Percentiles rank a stretch among this genome's conserved stretches.
These are phyloP conservation scores for Taxidea taxus DNA, from an alignment of 2,113 vertebrate species.

Conservation along the genomic window DNA sequence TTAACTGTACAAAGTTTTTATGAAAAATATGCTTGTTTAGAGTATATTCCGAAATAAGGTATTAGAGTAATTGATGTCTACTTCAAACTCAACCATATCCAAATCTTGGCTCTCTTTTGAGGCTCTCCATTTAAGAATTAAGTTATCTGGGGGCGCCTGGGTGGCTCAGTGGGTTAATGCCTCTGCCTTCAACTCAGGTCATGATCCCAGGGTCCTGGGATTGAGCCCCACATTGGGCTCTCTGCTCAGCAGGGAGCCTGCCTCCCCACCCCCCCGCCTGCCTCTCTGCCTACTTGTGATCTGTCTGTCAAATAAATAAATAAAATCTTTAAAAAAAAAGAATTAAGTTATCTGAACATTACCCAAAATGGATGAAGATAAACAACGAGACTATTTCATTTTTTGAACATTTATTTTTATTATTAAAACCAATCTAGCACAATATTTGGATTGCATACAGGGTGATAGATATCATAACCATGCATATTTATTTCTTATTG, in stretches of 20 bases:
- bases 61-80: neutral
- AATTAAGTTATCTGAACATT: neutral
- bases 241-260: too few species aligned
- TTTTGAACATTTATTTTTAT: neutral
- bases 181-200: too few species aligned
- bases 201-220: too few species aligned
- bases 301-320: too few species aligned
- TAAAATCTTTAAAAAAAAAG: too few species aligned
- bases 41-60: neutral
- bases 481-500: neutral
- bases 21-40: neutral
- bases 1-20: neutral
- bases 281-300: too few species aligned
- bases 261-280: too few species aligned
- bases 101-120: neutral
- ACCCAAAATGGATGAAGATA: neutral
- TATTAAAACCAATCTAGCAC: neutral
- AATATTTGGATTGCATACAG: neutral
- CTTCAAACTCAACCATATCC: neutral
- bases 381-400: neutral
- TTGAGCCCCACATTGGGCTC: too few species aligned
- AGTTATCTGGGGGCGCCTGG: too few species aligned
- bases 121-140: neutral
- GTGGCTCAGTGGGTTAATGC: too few species aligned
- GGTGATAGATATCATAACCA: neutral